Conservation (phyloP, 2,888 invertebrate genomes). For the Asteroscopus sphinx region DNA sequence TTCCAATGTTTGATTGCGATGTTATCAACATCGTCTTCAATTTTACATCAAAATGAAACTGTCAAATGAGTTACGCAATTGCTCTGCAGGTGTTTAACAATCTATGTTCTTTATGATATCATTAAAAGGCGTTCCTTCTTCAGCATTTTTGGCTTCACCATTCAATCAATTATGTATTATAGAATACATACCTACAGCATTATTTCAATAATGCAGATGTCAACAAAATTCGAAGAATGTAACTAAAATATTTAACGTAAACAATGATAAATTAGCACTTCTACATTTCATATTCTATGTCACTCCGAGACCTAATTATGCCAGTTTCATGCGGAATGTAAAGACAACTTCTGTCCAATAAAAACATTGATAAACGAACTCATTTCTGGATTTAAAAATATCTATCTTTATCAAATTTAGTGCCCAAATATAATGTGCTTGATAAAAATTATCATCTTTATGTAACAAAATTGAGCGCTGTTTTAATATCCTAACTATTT, state of each 20-base stretch:
- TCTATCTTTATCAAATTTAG: conserved; percentile 18
- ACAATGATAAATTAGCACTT: not conserved
- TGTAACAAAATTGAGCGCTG: conserved; percentile 15
- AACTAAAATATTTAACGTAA: not conserved
- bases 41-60: too few species aligned
- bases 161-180: too few species aligned
- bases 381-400: conserved; percentile 1
- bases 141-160: too few species aligned
- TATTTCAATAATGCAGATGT: too few species aligned
- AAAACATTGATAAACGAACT: conserved; percentile 2
- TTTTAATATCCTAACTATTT: conserved; percentile 39
- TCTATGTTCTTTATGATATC: too few species aligned
- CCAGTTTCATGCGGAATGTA: not conserved
- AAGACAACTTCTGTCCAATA: conserved; percentile 3
- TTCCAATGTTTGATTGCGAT: too few species aligned
- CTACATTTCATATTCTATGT: conserved; percentile 11
- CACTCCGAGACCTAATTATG: conserved; percentile 1
- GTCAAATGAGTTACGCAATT: too few species aligned
- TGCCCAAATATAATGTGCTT: conserved; percentile 8
- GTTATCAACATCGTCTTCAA: too few species aligned
- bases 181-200: too few species aligned
- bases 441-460: conserved; percentile 38
- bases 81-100: too few species aligned
- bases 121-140: too few species aligned
- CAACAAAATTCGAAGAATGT: not conserved